Evolutionary conservation across 2,797 vertebrate species (phyloP).

Genomic region (Lepus townsendii): DNA sequence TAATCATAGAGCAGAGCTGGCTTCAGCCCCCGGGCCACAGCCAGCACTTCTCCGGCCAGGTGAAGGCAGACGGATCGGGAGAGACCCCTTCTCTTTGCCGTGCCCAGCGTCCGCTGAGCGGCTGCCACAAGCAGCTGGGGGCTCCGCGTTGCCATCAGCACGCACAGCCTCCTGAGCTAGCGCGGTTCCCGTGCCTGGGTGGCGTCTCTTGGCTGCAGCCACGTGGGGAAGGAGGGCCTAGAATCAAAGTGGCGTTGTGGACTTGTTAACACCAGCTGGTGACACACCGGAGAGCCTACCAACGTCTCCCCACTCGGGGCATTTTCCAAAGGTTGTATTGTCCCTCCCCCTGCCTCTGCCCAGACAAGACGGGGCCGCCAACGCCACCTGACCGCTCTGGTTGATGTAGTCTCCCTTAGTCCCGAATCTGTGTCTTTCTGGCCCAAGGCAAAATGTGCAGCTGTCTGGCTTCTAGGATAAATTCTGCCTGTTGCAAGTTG

Average conservation of each 20-base stretch:
- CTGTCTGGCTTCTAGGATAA: slow-evolving; percentile 17
- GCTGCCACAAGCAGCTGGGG: slow-evolving; percentile 87
- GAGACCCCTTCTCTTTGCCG: slow-evolving; percentile 85
- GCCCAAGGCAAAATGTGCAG: not conserved
- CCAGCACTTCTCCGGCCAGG: slow-evolving; percentile 91
- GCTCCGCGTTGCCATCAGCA: slow-evolving; percentile 71
- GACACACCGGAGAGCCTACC: not conserved
- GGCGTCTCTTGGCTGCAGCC: slow-evolving; percentile 21
- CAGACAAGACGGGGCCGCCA: not conserved
- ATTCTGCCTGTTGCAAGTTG: not conserved
- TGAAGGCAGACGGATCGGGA: slow-evolving; percentile 89
- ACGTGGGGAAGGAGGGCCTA: slow-evolving; percentile 51
- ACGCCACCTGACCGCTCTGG: not conserved
- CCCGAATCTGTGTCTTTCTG: not conserved
- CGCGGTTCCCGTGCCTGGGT: slow-evolving; percentile 7
- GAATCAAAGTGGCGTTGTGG: slow-evolving; percentile 57
- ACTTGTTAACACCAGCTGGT: not conserved
- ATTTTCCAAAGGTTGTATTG: slow-evolving; percentile 26
- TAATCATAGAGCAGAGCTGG: slow-evolving; percentile 94
- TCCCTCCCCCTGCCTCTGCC: not conserved
- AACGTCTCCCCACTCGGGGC: not conserved
- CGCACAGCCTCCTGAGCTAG: slow-evolving; percentile 29
- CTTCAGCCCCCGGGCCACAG: slow-evolving; percentile 93
- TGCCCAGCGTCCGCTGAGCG: slow-evolving; percentile 84
- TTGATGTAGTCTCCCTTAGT: not conserved